phyloP scores from a whole-genome alignment of 2,113 vertebrate genomes.

The Chaetorhynchus papuensis region DNA sequence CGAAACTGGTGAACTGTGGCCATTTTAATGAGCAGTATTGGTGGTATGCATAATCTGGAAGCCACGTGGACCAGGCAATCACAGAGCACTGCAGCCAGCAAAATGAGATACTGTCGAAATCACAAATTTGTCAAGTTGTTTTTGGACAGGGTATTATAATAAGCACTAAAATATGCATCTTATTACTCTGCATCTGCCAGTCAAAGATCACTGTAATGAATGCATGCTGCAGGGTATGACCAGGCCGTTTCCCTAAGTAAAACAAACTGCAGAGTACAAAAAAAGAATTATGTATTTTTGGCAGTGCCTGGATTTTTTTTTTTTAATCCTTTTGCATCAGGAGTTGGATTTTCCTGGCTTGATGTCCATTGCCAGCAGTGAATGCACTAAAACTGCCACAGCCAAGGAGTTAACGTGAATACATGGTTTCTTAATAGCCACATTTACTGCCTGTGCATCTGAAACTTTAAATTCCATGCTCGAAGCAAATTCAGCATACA shows the following conservation, averaged over 20 bases:
- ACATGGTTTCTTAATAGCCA: slow-evolving; percentile 58
- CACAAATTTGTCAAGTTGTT: slow-evolving; percentile 82
- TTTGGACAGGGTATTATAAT: slow-evolving; percentile 83
- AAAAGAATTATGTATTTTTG: slow-evolving; percentile 69
- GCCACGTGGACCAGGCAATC: slow-evolving; percentile 84
- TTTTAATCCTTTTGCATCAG: slow-evolving; percentile 53
- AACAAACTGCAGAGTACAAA: slow-evolving; percentile 74
- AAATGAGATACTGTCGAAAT: slow-evolving; percentile 85
- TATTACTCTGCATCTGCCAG: slow-evolving; percentile 79
- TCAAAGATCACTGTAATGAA: slow-evolving; percentile 80
- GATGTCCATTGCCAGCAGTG: slow-evolving; percentile 28
- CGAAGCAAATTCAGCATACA: slow-evolving; percentile 52
- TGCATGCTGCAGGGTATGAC: slow-evolving; percentile 77
- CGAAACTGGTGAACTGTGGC: slow-evolving; percentile 88
- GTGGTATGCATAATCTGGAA: slow-evolving; percentile 83
- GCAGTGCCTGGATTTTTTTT: slow-evolving; percentile 23
- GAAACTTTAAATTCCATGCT: slow-evolving; percentile 45
- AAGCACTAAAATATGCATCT: slow-evolving; percentile 80
- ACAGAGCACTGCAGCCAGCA: slow-evolving; percentile 84
- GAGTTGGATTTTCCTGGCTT: slow-evolving; percentile 67
- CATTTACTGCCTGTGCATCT: slow-evolving; percentile 50
- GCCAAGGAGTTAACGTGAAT: slow-evolving; percentile 48
- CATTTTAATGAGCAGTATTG: slow-evolving; percentile 90
- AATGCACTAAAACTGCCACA: not conserved
- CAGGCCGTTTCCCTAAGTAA: slow-evolving; percentile 73